Base-by-base conservation (phyloP, 2,113 vertebrate species). In the Lontra canadensis region DNA sequence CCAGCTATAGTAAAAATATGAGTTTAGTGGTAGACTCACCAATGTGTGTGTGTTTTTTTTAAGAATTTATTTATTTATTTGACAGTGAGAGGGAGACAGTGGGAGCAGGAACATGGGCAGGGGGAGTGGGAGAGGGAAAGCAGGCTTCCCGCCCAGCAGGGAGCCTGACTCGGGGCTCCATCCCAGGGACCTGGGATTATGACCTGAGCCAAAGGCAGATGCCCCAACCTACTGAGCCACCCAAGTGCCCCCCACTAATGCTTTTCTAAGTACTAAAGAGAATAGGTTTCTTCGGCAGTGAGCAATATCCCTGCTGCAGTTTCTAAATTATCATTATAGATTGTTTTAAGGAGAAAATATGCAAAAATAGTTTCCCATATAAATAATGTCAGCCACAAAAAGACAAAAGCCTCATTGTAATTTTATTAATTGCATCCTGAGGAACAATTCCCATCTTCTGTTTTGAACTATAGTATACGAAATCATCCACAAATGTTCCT, bases 381-480 rank as follows among this genome's bases (percentile, higher is more conserved):
- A 93, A 96, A 97, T 95, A 96, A 95, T 80, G 82, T 96, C 89
- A 97, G 15, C 80, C 63, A 61, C 67, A 78, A 52, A 96, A 90
- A 96, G 57, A 52, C 47, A 95, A 96, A 93, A 84, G 25, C 14
- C 25, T 84, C 83, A 25, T 73, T 97, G 23, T 83, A 39, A 88
- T 96, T 94, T 84, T 85, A 97, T 96, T 97, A 97, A 96, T 89
- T 96, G 42, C n/a, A 82, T 63, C 69, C 86, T 90, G 44, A 96
- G 95, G 88, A 97, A 91, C n/a, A 79, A 93, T 47, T 96, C 17
- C 11, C 67, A 59, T 90, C 39, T 92, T 94, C 49, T 91, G 44
- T 96, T 96, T 95, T 96, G 88, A 97, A 79, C 92, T 79, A 65
- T 73, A 17, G 11, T 79, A 79, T 81, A 93, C 44, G 52, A 94